A percentile compares a stretch with the other conserved stretches of the same genome.
Evolutionary conservation across 2,113 vertebrate genomes (phyloP).

Genomic region (Lanius collurio): DNA sequence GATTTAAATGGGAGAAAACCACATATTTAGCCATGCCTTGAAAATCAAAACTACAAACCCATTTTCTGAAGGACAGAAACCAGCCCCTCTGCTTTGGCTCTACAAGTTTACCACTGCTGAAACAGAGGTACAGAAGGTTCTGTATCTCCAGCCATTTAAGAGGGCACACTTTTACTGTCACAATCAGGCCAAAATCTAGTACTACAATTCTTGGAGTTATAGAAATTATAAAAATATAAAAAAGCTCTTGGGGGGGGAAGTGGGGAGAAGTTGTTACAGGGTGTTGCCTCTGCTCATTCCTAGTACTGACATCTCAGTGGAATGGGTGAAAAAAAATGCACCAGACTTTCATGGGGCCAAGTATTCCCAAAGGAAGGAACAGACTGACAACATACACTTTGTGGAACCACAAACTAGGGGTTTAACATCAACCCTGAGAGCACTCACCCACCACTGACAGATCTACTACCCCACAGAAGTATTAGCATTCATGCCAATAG

Average conservation of each 20-base stretch:
- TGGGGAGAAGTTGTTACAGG: background rate
- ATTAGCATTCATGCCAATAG: background rate
- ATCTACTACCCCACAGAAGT: background rate
- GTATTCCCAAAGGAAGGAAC: background rate
- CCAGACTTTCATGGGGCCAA: background rate
- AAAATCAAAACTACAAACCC: background rate
- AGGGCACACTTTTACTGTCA: background rate
- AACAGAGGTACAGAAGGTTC: background rate
- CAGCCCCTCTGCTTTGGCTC: background rate
- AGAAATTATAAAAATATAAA: background rate
- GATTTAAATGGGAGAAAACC: background rate
- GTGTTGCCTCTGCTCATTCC: background rate
- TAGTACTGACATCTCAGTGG: background rate
- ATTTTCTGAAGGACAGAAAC: background rate
- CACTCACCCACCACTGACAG: background rate
- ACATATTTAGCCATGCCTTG: background rate
- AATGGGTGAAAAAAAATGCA: background rate
- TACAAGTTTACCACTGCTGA: background rate
- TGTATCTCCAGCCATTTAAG: background rate
- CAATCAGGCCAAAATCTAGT: background rate
- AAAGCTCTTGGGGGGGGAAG: background rate
- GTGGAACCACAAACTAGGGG: background rate
- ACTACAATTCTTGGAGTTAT: background rate
- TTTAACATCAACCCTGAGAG: background rate
- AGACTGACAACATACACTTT: background rate